These are phyloP conservation scores for Sebastes itinus DNA, from an alignment of 2,797 vertebrate species.

Conservation along the genomic window DNA sequence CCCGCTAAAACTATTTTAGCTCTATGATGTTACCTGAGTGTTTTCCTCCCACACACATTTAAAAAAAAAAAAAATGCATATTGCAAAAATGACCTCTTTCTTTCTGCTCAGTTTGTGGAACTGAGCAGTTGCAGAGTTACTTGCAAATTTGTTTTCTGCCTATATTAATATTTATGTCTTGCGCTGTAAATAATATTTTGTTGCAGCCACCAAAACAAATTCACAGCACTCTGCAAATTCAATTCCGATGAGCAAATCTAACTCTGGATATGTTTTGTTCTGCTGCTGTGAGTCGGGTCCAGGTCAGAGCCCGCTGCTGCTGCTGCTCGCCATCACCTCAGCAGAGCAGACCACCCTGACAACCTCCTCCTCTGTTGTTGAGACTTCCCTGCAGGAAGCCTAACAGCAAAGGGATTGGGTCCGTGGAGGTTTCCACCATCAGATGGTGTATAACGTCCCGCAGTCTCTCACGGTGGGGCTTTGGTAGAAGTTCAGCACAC, in stretches of 20 bases:
- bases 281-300: not conserved
- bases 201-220: constrained; percentile 33
- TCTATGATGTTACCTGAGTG: constrained; percentile 36
- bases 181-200: constrained; percentile 46
- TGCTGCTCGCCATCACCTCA: constrained; percentile 18
- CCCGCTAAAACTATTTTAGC: constrained; percentile 42
- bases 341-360: constrained; percentile 55
- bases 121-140: constrained; percentile 17
- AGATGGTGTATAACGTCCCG: constrained; percentile 68
- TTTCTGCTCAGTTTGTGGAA: constrained; percentile 27
- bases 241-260: constrained; percentile 14
- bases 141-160: constrained; percentile 50
- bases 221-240: constrained; percentile 12
- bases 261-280: not conserved
- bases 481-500: constrained; percentile 80
- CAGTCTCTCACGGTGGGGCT: constrained; percentile 71
- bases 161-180: constrained; percentile 55
- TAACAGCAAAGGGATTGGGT: constrained; percentile 41
- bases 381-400: constrained; percentile 44
- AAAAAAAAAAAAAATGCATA: constrained; percentile 39
- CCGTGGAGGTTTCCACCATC: constrained; percentile 63
- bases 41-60: constrained; percentile 41
- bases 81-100: constrained; percentile 37
- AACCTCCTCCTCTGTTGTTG: constrained; percentile 34
- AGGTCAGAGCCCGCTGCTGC: not conserved